phyloP scores from a whole-genome alignment of 2,888 invertebrate species.

The Mechanitis messenoides region DNA sequence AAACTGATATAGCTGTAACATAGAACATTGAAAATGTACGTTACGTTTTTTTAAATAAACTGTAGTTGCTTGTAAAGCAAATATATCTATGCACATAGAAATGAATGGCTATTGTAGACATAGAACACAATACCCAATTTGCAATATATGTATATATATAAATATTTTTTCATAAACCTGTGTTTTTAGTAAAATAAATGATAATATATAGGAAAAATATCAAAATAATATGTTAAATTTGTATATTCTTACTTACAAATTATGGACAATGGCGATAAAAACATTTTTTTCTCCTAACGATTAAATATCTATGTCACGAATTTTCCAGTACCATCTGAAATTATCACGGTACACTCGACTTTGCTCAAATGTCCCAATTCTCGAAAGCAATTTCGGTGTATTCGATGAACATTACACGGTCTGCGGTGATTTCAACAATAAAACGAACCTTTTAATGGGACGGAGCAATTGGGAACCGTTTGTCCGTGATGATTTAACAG shows the following conservation, averaged over 20 bases:
- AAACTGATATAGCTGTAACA: conserved; percentile 1
- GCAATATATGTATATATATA: not conserved
- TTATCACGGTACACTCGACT: conserved; percentile 25
- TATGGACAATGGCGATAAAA: too few species aligned
- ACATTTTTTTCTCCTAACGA: not conserved
- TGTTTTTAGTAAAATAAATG: not conserved
- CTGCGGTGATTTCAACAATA: conserved; percentile 36
- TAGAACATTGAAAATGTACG: conserved; percentile 1
- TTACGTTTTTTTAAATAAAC: conserved; percentile 2
- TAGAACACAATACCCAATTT: not conserved
- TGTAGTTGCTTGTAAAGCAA: conserved; percentile 4
- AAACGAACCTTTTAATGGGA: conserved; percentile 40
- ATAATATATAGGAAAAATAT: too few species aligned
- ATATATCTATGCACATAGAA: not conserved
- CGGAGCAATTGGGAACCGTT: conserved; percentile 42
- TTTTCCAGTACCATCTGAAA: conserved; percentile 27
- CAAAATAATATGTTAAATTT: too few species aligned
- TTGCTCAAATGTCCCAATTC: conserved; percentile 33
- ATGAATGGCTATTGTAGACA: not conserved
- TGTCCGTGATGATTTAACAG: conserved; percentile 39
- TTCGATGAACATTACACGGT: conserved; percentile 36
- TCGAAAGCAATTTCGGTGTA: conserved; percentile 39
- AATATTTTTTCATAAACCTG: not conserved
- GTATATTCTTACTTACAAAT: too few species aligned
- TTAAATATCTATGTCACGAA: conserved; percentile 16